Base-by-base conservation (phyloP, 2,888 invertebrate species). In the Orthosia incerta region DNA sequence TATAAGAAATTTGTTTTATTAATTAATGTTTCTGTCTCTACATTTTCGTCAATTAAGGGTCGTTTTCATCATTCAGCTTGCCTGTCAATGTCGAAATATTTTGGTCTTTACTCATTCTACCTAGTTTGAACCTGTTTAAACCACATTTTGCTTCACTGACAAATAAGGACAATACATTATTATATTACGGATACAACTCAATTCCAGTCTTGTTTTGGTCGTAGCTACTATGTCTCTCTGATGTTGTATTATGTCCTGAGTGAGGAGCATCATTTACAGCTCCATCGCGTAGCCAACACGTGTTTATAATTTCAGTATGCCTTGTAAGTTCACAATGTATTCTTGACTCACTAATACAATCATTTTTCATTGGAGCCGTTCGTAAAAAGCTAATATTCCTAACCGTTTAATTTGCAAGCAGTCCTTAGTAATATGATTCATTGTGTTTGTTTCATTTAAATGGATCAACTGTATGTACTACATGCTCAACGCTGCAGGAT, bases 161-260 rank as follows among this genome's bases (percentile, higher is more conserved):
- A 76, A 88, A 88, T 81, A 85, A 88, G 83, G 85, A 88, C 86
- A 87, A 86, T 84, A 82, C 69, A 79, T 84, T 82, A 80, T 88
- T 82, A 80, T 84, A 84, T 80, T 87, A 80, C 75, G 73, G 77
- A 86, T 79, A 86, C 73, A 74, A 76, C 74, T 79, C 77, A 65
- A 75, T 78, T 80, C 65, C 69, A 71, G 63, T 57, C 67, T 66
- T 73, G 85, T 84, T 86, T 82, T 60, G 56, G 70, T 77, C 69
- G 48, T 53, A 23, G 16, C 48, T 76, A 79, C 71, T 62, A 64
- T 62, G 66, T 81, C 53, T 68, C 50, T 59, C 45, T 18, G 46
- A 67, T 76, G 46, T 57, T 50, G 23, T 39, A 50, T 26, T 69
- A 26, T 70, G 55, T 60, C 20, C 51, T 59, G 77, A 82, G 60